A percentile compares a stretch with the other conserved stretches of the same genome.
These are phyloP conservation scores for Lobophora halterata DNA, from an alignment of 2,888 invertebrate species.

Conservation along the genomic window DNA sequence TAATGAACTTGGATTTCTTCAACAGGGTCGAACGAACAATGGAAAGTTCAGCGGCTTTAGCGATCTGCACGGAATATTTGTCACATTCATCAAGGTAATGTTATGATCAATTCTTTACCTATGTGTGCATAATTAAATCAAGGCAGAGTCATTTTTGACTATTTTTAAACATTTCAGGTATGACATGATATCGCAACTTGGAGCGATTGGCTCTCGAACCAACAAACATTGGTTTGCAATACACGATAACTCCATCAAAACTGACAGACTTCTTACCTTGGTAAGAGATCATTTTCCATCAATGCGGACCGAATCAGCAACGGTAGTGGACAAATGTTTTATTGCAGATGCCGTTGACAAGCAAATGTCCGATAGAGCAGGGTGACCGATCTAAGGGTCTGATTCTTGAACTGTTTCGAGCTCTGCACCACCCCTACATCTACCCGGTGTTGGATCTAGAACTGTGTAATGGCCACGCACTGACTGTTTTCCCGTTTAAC, in stretches of 20 bases:
- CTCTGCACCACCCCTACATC: conserved; percentile 95
- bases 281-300: conserved; percentile 44
- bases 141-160: background rate
- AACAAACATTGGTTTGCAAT: conserved; percentile 96
- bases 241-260: conserved; percentile 89
- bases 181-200: conserved; percentile 88
- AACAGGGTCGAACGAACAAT: conserved; percentile 63
- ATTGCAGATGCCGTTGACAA: conserved; percentile 78
- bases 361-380: conserved; percentile 84
- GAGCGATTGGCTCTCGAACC: conserved; percentile 90
- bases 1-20: no score
- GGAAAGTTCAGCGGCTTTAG: conserved; percentile 70
- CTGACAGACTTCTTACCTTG: conserved; percentile 88
- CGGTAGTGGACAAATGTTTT: background rate
- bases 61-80: conserved; percentile 71
- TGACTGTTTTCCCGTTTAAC: conserved; percentile 91
- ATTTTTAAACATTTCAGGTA: conserved; percentile 75
- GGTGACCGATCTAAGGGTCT: conserved; percentile 83
- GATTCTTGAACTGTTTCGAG: conserved; percentile 90
- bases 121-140: background rate
- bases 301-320: no score
- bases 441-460: conserved; percentile 94
- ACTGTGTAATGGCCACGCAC: conserved; percentile 84
- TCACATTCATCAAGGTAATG: conserved; percentile 64
- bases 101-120: background rate